These are phyloP conservation scores for Zaprionus ornatus DNA, from an alignment of 1,140 invertebrate genomes.

Conservation along the genomic window DNA sequence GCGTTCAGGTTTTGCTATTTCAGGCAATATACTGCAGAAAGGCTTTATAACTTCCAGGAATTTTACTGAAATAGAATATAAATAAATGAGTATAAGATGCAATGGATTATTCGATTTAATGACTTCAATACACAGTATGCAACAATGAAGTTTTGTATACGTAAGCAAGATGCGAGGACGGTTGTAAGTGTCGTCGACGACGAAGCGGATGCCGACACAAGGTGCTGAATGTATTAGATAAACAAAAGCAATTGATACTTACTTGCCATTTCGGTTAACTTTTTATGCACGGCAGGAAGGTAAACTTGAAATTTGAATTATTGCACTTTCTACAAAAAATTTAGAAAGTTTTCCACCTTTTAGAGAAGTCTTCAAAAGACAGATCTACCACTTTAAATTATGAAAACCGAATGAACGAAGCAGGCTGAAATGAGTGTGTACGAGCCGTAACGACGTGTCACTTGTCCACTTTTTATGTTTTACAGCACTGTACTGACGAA, in stretches of 20 bases:
- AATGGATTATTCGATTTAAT: conserved; percentile 6
- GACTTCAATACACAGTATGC: conserved; percentile 25
- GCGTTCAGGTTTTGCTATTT: conserved; percentile 99
- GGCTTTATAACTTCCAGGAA: conserved; percentile 99
- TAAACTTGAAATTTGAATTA: conserved; percentile 37
- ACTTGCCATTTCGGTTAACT: conserved; percentile 80
- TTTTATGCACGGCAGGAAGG: conserved; percentile 36
- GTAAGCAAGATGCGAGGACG: conserved; percentile 67
- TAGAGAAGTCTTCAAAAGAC: conserved; percentile 11
- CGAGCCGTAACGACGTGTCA: conserved; percentile 46
- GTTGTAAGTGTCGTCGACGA: neutral
- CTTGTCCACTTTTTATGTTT: conserved; percentile 12
- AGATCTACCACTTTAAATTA: conserved; percentile 49
- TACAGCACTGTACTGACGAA: conserved; percentile 14
- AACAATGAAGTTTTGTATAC: conserved; percentile 72
- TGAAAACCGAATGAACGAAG: conserved; percentile 61
- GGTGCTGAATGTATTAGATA: too few relatives aligned
- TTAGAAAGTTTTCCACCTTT: conserved; percentile 65
- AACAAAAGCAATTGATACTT: conserved; percentile 61
- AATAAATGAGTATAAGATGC: conserved; percentile 23
- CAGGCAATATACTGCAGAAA: conserved; percentile 99
- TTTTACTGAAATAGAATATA: conserved; percentile 93
- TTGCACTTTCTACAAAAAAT: conserved; percentile 64
- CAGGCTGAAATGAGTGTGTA: conserved; percentile 16
- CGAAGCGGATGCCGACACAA: neutral